Evolutionary conservation across 2,888 invertebrate species (phyloP).

Genomic region (Drosophila koepferae): DNA sequence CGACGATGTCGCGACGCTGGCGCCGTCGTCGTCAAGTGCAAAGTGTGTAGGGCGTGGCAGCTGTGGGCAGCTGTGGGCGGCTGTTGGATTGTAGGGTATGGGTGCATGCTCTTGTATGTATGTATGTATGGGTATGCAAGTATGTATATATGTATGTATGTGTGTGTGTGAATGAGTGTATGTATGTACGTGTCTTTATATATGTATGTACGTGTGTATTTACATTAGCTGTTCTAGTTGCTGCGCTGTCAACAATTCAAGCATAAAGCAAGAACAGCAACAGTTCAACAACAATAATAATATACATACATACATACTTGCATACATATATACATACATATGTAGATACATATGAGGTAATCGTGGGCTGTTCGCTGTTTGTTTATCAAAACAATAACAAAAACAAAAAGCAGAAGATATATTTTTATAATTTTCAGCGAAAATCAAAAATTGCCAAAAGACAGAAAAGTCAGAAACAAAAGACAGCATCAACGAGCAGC

Average conservation of each 20-base stretch:
- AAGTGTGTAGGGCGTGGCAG: slow-evolving; percentile 58
- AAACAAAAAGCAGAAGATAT: slow-evolving; percentile 21
- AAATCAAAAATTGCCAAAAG: slow-evolving; percentile 48
- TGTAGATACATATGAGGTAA: slow-evolving; percentile 54
- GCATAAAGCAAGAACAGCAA: slow-evolving; percentile 33
- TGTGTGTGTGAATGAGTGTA: neutral
- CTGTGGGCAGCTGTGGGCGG: slow-evolving; percentile 31
- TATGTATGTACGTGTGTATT: slow-evolving; percentile 6
- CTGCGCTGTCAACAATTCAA: slow-evolving; percentile 46
- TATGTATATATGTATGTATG: neutral
- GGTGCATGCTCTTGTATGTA: neutral
- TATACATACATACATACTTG: neutral
- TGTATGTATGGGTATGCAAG: neutral
- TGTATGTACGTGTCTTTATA: neutral
- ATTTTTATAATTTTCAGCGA: slow-evolving; percentile 29
- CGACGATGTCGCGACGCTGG: slow-evolving; percentile 44
- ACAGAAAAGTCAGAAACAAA: slow-evolving; percentile 32
- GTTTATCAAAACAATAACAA: slow-evolving; percentile 50
- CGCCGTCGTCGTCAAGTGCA: slow-evolving; percentile 48
- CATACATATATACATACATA: neutral
- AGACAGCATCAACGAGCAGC: slow-evolving; percentile 22
- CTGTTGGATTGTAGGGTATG: slow-evolving; percentile 20
- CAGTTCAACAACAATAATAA: slow-evolving; percentile 9
- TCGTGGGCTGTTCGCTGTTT: slow-evolving; percentile 49
- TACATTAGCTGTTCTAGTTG: slow-evolving; percentile 28